Base-by-base conservation (phyloP, 1,140 invertebrate genomes). In the Drusus annulatus region DNA sequence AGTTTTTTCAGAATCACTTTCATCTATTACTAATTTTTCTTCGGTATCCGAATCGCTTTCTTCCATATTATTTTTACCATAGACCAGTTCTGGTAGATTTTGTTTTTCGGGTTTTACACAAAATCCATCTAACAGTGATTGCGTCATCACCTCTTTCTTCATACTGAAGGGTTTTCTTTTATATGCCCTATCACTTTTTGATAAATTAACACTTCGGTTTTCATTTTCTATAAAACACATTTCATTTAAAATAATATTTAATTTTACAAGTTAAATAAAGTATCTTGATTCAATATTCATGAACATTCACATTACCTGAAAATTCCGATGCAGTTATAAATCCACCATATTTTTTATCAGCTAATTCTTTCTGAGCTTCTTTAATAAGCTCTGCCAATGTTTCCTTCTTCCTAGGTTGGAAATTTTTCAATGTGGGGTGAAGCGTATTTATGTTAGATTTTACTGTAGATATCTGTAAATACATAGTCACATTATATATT, bases 371-470 rank as follows among this genome's bases (percentile, higher is more conserved):
- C 54, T 80, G 25, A n/a, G 80, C 25, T 74, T 80, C 77, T 71
- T 82, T 71, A n/a, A 82, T 76, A 13, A 80, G 31, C 51, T 74
- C 71, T n/a, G 63, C 54, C 2, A 77, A 36, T 31, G 78, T 63
- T 50, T 19, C 68, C 65, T 73, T 73, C 71, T 79, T 82, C 63
- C 45, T 76, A 13, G 73, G 78, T 52, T 76, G 23, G 52, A 71
- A 83, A 36, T 56, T 77, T 79, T 79, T 82, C 51, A 83, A 62
- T 51, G 73, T 65, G 13, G 71, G 52, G 54, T 82, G 78, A 25
- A 80, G 58, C 21, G 76, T n/a, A 51, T 87, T 86, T 28, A 23
- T 79, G 54, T 71, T 71, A 25, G 79, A 65, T 79, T 80, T 79
- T 7, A 84, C 73, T 52, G 62, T 52, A 17, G 74, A 50, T 21